Evolutionary conservation across 2,113 vertebrate genomes (phyloP).

Genomic region (Malurus alboscapulatus): DNA sequence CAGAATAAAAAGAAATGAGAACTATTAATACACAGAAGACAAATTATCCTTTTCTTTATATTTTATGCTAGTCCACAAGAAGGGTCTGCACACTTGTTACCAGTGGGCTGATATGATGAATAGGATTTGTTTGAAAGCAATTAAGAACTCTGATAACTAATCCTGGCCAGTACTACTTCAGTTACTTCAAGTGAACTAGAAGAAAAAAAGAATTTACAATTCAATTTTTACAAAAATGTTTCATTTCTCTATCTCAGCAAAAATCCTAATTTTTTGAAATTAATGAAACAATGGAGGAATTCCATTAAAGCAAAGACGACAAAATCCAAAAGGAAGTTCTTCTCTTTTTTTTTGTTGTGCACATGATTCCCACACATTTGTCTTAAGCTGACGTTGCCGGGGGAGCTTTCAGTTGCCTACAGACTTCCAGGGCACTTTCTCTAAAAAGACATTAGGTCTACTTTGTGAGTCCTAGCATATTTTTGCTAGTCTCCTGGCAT

Average conservation of each 20-base stretch:
- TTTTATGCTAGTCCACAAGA: not conserved
- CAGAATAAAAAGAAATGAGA: not conserved
- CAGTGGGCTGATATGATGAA: not conserved
- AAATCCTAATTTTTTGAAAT: not conserved
- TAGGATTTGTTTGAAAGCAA: not conserved
- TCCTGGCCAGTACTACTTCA: not conserved
- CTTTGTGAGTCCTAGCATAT: not conserved
- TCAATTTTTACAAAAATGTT: not conserved
- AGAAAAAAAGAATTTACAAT: not conserved
- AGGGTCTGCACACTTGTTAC: not conserved
- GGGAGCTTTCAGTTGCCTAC: not conserved
- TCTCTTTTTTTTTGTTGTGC: rapidly evolving
- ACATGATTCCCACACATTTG: not conserved
- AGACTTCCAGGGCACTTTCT: not conserved
- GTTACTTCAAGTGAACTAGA: not conserved
- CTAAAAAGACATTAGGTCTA: not conserved
- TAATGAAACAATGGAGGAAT: not conserved
- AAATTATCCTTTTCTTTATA: not conserved
- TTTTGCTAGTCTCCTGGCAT: not conserved
- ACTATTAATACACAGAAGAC: not conserved
- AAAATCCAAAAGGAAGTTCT: not conserved
- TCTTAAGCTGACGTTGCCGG: not conserved
- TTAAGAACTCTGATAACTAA: not conserved
- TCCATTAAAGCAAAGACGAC: not conserved
- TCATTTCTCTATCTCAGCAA: not conserved